Percentiles rank a stretch among this genome's conserved stretches.
phyloP scores from a whole-genome alignment of 2,888 invertebrate species.

The Megaustenia siamemsis region DNA sequence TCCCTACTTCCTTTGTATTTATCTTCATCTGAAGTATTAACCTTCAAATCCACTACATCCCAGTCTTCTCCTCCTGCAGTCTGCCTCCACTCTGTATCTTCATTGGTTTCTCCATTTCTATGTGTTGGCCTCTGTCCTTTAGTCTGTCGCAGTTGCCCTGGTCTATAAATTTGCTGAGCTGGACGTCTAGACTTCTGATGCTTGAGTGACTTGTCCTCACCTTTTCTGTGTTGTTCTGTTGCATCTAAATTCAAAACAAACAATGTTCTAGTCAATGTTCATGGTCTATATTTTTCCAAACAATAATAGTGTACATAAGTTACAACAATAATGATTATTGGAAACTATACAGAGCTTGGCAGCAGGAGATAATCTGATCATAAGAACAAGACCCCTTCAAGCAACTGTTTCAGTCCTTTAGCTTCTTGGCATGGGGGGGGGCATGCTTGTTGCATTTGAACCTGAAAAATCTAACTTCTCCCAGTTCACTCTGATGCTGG shows the following conservation, averaged over 20 bases:
- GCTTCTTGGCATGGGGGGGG: too few species aligned
- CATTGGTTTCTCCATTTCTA: slow-evolving; percentile 34
- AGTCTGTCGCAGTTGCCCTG: slow-evolving; percentile 62
- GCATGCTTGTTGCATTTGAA: too few species aligned
- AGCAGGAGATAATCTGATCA: too few species aligned
- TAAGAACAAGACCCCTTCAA: too few species aligned
- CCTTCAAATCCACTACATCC: slow-evolving; percentile 51
- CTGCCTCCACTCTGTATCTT: neutral
- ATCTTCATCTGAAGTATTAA: slow-evolving; percentile 64
- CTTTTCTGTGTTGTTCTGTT: slow-evolving; percentile 15
- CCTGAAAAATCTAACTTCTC: too few species aligned
- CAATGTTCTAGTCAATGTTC: neutral
- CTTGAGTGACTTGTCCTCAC: slow-evolving; percentile 42
- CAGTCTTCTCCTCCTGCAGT: slow-evolving; percentile 62
- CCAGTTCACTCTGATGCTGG: too few species aligned
- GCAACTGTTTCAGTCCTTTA: too few species aligned
- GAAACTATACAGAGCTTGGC: too few species aligned
- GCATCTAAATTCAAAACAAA: neutral
- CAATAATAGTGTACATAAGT: neutral
- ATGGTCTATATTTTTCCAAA: neutral
- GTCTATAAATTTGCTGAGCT: slow-evolving; percentile 66
- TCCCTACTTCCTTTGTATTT: slow-evolving; percentile 65
- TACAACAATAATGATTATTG: too few species aligned
- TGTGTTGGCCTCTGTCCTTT: slow-evolving; percentile 53
- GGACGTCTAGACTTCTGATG: slow-evolving; percentile 59